phyloP scores from a whole-genome alignment of 2,797 vertebrate species.

The Nannoperca obscura region DNA sequence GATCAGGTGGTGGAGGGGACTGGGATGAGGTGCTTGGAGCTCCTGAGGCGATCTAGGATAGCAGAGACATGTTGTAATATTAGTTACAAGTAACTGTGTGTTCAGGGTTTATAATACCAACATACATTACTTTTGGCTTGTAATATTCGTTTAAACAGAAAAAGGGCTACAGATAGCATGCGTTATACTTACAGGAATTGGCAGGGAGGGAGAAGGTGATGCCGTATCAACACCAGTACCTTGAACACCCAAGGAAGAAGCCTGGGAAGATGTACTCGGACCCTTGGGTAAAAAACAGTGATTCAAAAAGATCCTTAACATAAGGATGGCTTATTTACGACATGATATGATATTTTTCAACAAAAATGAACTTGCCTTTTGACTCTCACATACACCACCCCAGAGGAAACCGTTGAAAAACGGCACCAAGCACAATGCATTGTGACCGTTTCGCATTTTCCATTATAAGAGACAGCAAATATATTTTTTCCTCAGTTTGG shows the following conservation, averaged over 20 bases:
- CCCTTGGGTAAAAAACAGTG: constrained; percentile 5
- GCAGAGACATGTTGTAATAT: not conserved
- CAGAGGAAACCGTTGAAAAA: too few species aligned
- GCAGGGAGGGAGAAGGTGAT: not conserved
- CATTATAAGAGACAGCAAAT: not conserved
- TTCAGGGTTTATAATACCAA: not conserved
- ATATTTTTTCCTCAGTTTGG: not conserved
- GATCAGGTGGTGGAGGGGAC: not conserved
- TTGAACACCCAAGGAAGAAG: not conserved
- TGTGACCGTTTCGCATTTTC: not conserved
- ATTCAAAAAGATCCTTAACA: too few species aligned
- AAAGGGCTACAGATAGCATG: not conserved
- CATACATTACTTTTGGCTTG: not conserved
- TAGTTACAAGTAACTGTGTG: not conserved
- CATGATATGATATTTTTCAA: too few species aligned
- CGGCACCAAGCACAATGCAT: not conserved
- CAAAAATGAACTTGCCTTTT: too few species aligned
- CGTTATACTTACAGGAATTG: constrained; percentile 4
- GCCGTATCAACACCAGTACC: not conserved
- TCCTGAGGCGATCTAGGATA: constrained; percentile 5
- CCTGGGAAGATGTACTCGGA: not conserved
- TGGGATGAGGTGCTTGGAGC: not conserved
- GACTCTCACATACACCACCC: too few species aligned
- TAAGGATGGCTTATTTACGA: too few species aligned
- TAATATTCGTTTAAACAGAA: not conserved